Percentiles rank a stretch among this genome's conserved stretches.
These are phyloP conservation scores for Gymnoscelis rufifasciata DNA, from an alignment of 2,888 invertebrate species.

Conservation along the genomic window DNA sequence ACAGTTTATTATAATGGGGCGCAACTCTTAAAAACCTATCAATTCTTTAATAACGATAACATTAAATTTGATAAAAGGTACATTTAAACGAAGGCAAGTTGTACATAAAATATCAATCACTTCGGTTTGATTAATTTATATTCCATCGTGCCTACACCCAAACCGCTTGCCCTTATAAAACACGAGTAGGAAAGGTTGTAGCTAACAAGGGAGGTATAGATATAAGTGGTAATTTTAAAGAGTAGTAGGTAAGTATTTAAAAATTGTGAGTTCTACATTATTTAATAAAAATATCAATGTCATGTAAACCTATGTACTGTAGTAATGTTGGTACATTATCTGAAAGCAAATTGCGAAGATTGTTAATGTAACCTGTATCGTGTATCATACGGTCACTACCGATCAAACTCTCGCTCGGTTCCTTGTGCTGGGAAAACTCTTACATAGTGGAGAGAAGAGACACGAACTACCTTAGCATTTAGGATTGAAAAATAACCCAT, in stretches of 20 bases:
- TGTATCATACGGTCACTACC: slow-evolving; percentile 4
- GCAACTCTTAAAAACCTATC: slow-evolving; percentile 66
- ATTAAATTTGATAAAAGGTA: slow-evolving; percentile 41
- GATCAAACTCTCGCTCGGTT: slow-evolving; percentile 42
- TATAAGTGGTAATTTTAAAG: background rate
- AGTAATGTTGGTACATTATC: background rate
- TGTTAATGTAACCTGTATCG: background rate
- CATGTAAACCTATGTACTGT: slow-evolving; percentile 6
- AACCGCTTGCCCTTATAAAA: background rate
- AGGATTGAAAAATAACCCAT: slow-evolving; percentile 19
- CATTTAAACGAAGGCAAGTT: slow-evolving; percentile 3
- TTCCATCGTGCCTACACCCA: slow-evolving; percentile 5
- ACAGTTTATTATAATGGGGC: slow-evolving; percentile 60
- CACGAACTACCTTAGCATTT: slow-evolving; percentile 4
- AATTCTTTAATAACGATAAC: slow-evolving; percentile 60
- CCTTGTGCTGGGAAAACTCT: slow-evolving; percentile 15
- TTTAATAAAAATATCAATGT: slow-evolving; percentile 2
- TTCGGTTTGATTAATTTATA: slow-evolving; percentile 5
- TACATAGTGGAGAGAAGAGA: background rate
- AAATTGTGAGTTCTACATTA: slow-evolving; percentile 15
- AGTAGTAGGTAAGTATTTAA: slow-evolving; percentile 7
- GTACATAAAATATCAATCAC: slow-evolving; percentile 7
- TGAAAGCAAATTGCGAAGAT: no score
- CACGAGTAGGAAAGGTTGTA: background rate
- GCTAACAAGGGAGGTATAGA: background rate